These are phyloP conservation scores for Isoperla grammatica DNA, from an alignment of 2,888 invertebrate species.

Conservation along the genomic window DNA sequence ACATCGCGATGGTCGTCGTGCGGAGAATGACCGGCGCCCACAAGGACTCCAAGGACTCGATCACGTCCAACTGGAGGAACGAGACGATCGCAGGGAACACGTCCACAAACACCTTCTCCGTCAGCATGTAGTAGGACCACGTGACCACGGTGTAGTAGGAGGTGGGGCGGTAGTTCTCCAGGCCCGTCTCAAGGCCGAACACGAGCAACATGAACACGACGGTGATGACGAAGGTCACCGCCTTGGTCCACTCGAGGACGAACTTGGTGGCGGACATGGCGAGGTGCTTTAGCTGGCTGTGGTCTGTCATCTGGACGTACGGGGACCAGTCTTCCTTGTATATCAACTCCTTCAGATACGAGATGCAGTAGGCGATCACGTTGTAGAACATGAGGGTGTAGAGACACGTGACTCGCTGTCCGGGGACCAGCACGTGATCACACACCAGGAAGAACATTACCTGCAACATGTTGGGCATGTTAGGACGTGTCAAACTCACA, in stretches of 20 bases:
- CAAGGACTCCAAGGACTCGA: conserved; percentile 66
- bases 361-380: conserved; percentile 69
- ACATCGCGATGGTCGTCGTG: conserved; percentile 52
- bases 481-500: conserved; percentile 7
- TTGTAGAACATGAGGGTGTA: conserved; percentile 80
- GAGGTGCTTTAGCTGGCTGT: conserved; percentile 67
- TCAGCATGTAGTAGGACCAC: conserved; percentile 63
- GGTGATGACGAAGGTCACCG: conserved; percentile 71
- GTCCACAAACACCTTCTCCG: conserved; percentile 66
- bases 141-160: conserved; percentile 59
- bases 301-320: conserved; percentile 65
- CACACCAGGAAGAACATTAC: conserved; percentile 67
- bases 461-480: conserved; percentile 46
- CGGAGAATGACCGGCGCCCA: conserved; percentile 63
- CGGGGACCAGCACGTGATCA: conserved; percentile 57
- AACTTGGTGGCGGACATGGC: conserved; percentile 78
- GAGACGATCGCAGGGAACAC: conserved; percentile 55
- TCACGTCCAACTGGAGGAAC: conserved; percentile 53
- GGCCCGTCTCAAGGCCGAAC: conserved; percentile 67
- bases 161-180: conserved; percentile 67
- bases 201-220: conserved; percentile 69
- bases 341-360: conserved; percentile 65
- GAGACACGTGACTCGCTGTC: conserved; percentile 57
- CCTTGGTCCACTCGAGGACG: conserved; percentile 76
- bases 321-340: conserved; percentile 74